Evolutionary conservation across 2,797 vertebrate species (phyloP), one percentile per base, ranked within the genome.

Genomic region (Syndactyla subalaris): DNA sequence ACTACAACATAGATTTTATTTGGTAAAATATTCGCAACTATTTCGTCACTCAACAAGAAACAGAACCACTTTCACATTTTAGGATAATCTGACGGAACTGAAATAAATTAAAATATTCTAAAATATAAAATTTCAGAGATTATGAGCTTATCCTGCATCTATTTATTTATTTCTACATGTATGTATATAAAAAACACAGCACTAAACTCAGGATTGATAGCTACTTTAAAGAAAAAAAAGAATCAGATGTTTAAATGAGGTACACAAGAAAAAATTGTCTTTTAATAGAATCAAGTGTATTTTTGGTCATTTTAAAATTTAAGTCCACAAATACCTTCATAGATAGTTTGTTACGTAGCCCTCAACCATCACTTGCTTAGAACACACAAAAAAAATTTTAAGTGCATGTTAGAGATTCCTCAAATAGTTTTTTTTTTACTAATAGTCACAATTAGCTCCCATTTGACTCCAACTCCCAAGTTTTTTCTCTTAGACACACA

Each of bases 101-200:
- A 89, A 89, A 74, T 38, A 85, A 72, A 70, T 15, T 1, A 49
- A 73, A 88, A 46, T 48, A 86, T 66, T 81, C 30, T 72, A 79
- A 91, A 92, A 32, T 76, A 75, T 87, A 43, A 20, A 72, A 67
- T 86, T 86, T 48, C 32, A 94, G 92, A 83, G 86, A 88, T 70
- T 46, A 58, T 21, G 2, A 85, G 22, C 15, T 92, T 89, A 73
- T 62, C 26, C 1, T 14, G 52, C 41, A 43, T 43, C 39, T 32
- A 43, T 43, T 39, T 30, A 39, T 61, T 39, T 30, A 39, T 61
- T 39, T 63, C 7, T 39, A 39, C 10, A 39, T 29, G 7, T 20
- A 20, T 39, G 12, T 14, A 14, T n/a, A 45, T 24, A 65, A 45
- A 65, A 45, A 43, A 43, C n/a, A 15, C 23, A 58, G 23, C 22